Base-by-base conservation (phyloP, 1,140 invertebrate genomes). In the Campodea augens region DNA sequence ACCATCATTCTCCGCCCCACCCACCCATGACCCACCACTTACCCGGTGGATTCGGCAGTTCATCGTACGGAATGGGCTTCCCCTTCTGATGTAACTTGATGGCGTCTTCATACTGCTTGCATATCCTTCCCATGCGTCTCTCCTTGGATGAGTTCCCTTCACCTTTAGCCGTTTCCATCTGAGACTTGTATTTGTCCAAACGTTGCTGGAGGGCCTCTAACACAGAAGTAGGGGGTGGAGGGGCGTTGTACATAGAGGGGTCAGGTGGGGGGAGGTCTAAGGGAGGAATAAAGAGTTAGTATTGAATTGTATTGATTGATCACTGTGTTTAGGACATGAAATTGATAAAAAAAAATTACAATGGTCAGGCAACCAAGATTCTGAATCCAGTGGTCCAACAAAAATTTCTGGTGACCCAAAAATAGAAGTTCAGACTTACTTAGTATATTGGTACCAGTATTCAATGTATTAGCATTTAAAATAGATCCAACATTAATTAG, bases 41-140 rank as follows among this genome's bases (percentile, higher is more conserved):
- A 55, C 88, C 90, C 38, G 86, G 87, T 13, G 90, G 90, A 21
- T 74, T 74, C 0, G 91, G 90, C 41, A 98, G 60, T 51, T 93
- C 88, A 44, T 90, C 85, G 46, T 76, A 69, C 32, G 77, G 67
- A 15, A 92, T 66, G 0, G 78, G 63, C 60, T 75, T 80, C 4
- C 89, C 88, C 10, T 72, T 72, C 52, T 79, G 77, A 51, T 83
- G 67, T 7, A 71, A 56, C 62, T 78, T 81, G 36, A 96, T 79
- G 10, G 91, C 91, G 57, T 89, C 79, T 60, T 89, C 73, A 59
- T 87, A 97, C 65, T 96, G 89, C 63, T 95, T 95, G 19, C 87
- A 80, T 56, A 96, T 92, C 46, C 91, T 71, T 0, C 81, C 82
- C 66, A 91, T 83, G 50, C 89, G 69, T 48, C 91, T 66, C 0